phyloP scores from a whole-genome alignment of 1,140 invertebrate genomes.

The Panulirus ornatus region DNA sequence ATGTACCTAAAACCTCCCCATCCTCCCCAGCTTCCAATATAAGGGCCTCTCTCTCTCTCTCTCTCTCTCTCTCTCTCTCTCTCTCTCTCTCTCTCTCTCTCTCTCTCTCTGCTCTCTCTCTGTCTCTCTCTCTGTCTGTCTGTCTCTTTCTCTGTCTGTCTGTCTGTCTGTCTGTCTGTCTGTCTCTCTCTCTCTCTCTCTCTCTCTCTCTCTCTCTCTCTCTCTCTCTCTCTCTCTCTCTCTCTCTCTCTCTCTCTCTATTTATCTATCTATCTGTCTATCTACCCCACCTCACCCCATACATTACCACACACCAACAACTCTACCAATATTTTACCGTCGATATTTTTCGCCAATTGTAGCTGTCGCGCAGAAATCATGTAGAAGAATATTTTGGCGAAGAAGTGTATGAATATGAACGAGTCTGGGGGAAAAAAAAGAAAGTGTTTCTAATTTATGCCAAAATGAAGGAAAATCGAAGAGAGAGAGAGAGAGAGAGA shows the following conservation, averaged over 20 bases:
- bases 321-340: not conserved
- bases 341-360: not conserved
- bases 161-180: not conserved
- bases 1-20: no score
- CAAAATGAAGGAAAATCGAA: not conserved
- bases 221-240: not conserved
- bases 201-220: not conserved
- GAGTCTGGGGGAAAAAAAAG: not conserved
- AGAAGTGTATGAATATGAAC: not conserved
- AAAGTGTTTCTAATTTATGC: not conserved
- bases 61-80: slow-evolving; percentile 25
- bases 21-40: not conserved
- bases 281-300: not conserved
- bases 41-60: slow-evolving; percentile 1
- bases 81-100: no score
- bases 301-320: not conserved
- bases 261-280: not conserved
- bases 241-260: not conserved
- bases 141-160: not conserved
- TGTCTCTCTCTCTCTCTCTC: not conserved
- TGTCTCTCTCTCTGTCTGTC: not conserved
- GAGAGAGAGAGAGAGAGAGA: not conserved
- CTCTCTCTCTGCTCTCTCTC: not conserved
- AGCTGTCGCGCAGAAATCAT: not conserved
- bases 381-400: not conserved